Base-by-base conservation (phyloP, 2,113 vertebrate genomes). In the Lota lota region DNA sequence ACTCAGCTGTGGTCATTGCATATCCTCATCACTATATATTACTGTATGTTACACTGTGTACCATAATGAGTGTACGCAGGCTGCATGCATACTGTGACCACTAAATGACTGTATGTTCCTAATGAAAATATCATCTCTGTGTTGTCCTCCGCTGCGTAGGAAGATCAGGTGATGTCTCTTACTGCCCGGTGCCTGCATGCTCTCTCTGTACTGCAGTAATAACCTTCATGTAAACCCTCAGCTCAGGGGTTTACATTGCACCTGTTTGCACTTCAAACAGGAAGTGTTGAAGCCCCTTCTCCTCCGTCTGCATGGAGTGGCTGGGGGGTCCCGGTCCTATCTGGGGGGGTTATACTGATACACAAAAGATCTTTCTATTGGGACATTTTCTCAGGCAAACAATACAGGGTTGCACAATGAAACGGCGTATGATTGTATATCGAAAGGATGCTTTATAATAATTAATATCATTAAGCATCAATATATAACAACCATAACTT, bases 101-200 rank as follows among this genome's bases (percentile, higher is more conserved):
- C 28, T 40, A 11, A 10, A 40, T 40, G 36, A 1, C 56, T 61
- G 36, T 11, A 36, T 67, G 36, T 40, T 76, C 28, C 78, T 87
- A 76, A 87, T 67, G 6, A 53, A 68, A 17, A 66, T 20, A 61
- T 66, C 79, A 59, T 71, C 22, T 56, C 72, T 72, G 33, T 83
- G 84, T 83, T 85, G 88, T 85, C 91, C 83, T 88, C 79, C 94
- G 61, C 85, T 78, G 73, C 76, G 81, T 91, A 98, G 97, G 97
- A 98, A 80, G 91, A 97, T 78, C 94, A 98, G 97, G 97, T 99
- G 95, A 98, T 88, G 70, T 92, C 85, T 60, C 79, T 74, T 75
- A 53, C 51, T 53, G 51, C 51, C 51, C 79, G 74, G 90, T 60
- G 36, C 57, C 65, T 22, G 22, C 60, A 58, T 11, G 65, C 70